These are phyloP conservation scores for Centropyge bicolor DNA, from an alignment of 2,797 vertebrate species.

Conservation along the genomic window DNA sequence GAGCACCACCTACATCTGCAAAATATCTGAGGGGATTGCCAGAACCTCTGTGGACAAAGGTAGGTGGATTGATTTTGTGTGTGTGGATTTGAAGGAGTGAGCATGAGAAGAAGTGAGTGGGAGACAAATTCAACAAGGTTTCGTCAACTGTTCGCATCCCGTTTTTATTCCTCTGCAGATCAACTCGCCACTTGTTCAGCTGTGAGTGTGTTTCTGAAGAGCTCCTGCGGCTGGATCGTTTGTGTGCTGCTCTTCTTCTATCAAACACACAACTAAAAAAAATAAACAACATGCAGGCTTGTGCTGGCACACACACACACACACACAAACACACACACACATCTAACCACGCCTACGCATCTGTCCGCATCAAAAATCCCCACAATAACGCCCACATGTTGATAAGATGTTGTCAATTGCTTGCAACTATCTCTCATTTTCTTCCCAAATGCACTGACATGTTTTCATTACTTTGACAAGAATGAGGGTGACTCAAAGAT, in stretches of 20 bases:
- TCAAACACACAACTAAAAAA: constrained; percentile 58
- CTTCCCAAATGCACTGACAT: not conserved
- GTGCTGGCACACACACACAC: constrained; percentile 27
- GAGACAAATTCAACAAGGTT: constrained; percentile 7
- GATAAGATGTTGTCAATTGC: constrained; percentile 9
- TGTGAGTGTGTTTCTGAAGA: constrained; percentile 80
- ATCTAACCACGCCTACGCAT: constrained; percentile 21
- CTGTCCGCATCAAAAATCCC: constrained; percentile 10
- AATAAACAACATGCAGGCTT: constrained; percentile 9
- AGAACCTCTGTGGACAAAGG: constrained; percentile 73
- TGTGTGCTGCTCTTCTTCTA: constrained; percentile 71
- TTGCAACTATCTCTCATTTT: constrained; percentile 26
- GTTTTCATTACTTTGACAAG: constrained; percentile 12
- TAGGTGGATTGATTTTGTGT: constrained; percentile 46
- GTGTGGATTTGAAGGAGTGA: not conserved
- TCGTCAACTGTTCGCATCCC: constrained; percentile 13
- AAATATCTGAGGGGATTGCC: constrained; percentile 59
- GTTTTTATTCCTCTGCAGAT: constrained; percentile 72
- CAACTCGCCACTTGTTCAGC: constrained; percentile 79
- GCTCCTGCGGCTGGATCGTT: constrained; percentile 70
- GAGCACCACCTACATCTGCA: constrained; percentile 86
- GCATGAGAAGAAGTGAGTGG: constrained; percentile 1
- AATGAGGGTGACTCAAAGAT: constrained; percentile 23
- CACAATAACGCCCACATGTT: constrained; percentile 6
- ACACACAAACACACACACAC: constrained; percentile 6